These are phyloP conservation scores for Urechis unicinctus DNA, from an alignment of 2,888 invertebrate species.

Conservation along the genomic window DNA sequence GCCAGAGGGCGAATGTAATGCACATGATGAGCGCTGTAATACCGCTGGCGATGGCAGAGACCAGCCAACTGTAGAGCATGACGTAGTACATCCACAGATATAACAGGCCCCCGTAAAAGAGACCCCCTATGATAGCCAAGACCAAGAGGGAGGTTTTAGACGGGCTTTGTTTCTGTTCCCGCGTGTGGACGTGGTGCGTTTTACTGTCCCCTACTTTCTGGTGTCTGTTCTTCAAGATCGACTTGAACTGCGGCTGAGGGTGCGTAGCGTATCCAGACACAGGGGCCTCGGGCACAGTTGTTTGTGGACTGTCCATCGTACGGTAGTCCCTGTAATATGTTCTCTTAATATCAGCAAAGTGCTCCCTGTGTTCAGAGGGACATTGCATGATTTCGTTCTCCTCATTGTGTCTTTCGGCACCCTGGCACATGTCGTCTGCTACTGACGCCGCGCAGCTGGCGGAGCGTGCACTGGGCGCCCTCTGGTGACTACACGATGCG, in stretches of 20 bases:
- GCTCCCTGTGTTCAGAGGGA: not conserved
- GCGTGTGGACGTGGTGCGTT: constrained; percentile 13
- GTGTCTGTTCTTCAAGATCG: constrained; percentile 13
- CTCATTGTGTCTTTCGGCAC: not conserved
- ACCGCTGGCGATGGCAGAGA: constrained; percentile 9
- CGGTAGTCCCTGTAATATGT: constrained; percentile 17
- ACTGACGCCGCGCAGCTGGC: not conserved
- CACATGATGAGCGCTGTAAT: constrained; percentile 9
- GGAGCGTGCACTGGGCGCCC: not conserved
- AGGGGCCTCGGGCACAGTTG: not conserved
- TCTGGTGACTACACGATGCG: not conserved
- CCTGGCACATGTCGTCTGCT: not conserved
- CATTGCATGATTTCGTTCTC: not conserved
- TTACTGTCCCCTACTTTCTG: constrained; percentile 8
- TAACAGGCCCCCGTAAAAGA: constrained; percentile 17
- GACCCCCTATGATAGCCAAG: constrained; percentile 14
- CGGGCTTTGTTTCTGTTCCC: constrained; percentile 5
- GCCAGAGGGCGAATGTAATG: constrained; percentile 17
- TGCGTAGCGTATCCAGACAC: not conserved
- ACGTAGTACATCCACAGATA: constrained; percentile 21
- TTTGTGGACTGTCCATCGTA: constrained; percentile 12
- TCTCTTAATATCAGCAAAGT: not conserved
- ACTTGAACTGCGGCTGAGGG: constrained; percentile 10
- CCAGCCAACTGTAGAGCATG: constrained; percentile 16
- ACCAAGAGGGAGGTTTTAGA: constrained; percentile 9